A percentile compares a stretch with the other conserved stretches of the same genome.
Conservation (phyloP, 1,140 invertebrate species). For the Anastrepha obliqua region DNA sequence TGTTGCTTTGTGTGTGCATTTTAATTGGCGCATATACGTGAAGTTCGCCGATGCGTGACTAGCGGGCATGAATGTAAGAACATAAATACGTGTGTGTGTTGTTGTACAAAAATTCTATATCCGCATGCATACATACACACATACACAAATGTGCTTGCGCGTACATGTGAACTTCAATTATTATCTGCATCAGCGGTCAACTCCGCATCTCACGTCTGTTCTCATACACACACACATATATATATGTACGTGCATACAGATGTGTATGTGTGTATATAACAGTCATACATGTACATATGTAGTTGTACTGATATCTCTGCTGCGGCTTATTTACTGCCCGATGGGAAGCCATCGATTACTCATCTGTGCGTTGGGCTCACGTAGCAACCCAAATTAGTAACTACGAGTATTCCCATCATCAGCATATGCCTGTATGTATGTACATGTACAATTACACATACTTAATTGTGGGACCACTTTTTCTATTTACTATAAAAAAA, state of each 20-base stretch:
- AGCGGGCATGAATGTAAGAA: not conserved
- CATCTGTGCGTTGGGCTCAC: slow-evolving; percentile 6
- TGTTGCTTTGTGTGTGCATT: slow-evolving; percentile 1
- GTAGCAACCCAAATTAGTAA: slow-evolving; percentile 11
- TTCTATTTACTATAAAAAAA: no score
- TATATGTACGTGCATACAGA: not conserved
- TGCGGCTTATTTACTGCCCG: not conserved
- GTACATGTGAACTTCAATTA: slow-evolving; percentile 14
- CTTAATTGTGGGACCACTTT: no score
- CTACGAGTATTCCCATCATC: not conserved
- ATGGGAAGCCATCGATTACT: slow-evolving; percentile 34
- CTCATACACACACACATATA: not conserved
- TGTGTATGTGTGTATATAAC: not conserved
- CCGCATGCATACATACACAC: not conserved
- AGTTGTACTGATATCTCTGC: not conserved
- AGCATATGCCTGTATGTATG: not conserved
- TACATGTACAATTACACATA: no score
- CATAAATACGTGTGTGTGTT: not conserved
- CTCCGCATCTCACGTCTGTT: not conserved
- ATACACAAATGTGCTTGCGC: not conserved
- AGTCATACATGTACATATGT: not conserved
- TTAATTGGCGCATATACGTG: slow-evolving; percentile 49
- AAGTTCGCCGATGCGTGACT: slow-evolving; percentile 48
- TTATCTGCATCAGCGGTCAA: slow-evolving; percentile 16
- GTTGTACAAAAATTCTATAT: slow-evolving; percentile 18